Base-by-base conservation (phyloP, 2,797 vertebrate species). In the Gymnothorax reevesii region DNA sequence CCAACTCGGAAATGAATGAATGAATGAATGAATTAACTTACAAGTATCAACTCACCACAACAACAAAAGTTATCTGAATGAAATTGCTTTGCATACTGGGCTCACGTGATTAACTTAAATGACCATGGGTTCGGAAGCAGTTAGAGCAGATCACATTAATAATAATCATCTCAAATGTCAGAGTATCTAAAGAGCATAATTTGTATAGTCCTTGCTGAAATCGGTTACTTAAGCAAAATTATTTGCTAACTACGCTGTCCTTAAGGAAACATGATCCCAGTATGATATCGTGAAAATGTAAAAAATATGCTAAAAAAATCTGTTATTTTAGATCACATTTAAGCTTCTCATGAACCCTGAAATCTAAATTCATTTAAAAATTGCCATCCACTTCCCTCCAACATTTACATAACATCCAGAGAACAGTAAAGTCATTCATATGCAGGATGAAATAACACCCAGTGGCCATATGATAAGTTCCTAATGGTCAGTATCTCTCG, bases 371-470 rank as follows among this genome's bases (percentile, higher is more conserved):
- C 33, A 54, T n/a, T 54, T 9, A 80, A 69, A 25, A 79, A 54
- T 79, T n/a, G 60, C 79, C 7, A 22, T 83, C 15, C 64, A 25
- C 64, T 7, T 25, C 64, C 27, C 75, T 33, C 66, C 77, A 22
- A 22, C 49, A 4, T 55, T 7, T 20, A n/a, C n/a, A 55, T 12
- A 80, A n/a, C 77, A 22, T 55, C 49, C 20, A 55, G 86, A 54
- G 86, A 86, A 85, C 87, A 57, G 75, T 84, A 17, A 22, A n/a
- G 5, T 77, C 13, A 75, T 83, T 20, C 52, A 12, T 87, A 91
- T 84, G 85, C 88, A 80, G 57, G 82, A 57, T 86, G 57, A 86
- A 27, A 87, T 87, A 89, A 60, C 62, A 49, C 62, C 42, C 79
- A 49, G 71, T 85, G 89, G 85, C 77, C 66, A 77, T 82, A 69